Evolutionary conservation across 2,888 invertebrate species (phyloP).

Genomic region (Tanypteryx hageni): DNA sequence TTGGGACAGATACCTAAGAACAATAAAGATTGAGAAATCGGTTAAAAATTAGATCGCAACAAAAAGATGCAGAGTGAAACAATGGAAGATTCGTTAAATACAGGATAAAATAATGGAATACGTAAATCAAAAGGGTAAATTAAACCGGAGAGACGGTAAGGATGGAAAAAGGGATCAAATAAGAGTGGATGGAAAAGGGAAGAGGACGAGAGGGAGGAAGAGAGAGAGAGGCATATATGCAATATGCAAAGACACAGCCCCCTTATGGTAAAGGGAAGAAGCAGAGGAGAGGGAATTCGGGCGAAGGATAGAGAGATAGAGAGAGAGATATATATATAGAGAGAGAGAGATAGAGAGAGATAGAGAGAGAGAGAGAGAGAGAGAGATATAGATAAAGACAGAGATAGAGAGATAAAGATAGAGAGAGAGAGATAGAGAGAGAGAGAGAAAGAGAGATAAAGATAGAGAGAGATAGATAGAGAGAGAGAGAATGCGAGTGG

Average conservation of each 20-base stretch:
- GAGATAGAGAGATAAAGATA: neutral
- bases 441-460: neutral
- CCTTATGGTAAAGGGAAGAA: neutral
- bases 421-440: neutral
- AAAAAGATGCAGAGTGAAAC: neutral
- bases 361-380: neutral
- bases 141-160: neutral
- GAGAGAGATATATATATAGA: neutral
- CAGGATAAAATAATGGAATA: neutral
- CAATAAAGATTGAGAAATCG: neutral
- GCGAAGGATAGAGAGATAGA: neutral
- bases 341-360: neutral
- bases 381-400: no score
- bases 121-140: neutral
- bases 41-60: no score
- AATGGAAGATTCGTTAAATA: neutral
- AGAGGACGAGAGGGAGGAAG: neutral
- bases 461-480: neutral
- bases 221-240: neutral
- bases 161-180: neutral
- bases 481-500: neutral
- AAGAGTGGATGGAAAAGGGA: neutral
- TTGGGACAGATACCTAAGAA: neutral
- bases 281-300: neutral
- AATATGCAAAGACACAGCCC: constrained; percentile 41